phyloP scores from a whole-genome alignment of 2,888 invertebrate genomes.

The Romanomermis culicivorax region DNA sequence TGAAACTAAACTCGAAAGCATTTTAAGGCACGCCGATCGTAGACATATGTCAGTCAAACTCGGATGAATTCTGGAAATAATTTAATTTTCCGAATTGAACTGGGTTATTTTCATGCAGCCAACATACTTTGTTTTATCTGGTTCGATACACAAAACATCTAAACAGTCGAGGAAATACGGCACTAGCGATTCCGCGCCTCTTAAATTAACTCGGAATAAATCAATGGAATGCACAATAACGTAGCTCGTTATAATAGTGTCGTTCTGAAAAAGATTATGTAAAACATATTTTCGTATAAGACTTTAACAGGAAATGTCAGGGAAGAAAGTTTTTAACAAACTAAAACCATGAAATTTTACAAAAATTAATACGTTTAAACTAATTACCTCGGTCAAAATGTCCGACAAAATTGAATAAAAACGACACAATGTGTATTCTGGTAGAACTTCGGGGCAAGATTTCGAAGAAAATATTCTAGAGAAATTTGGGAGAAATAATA shows the following conservation, averaged over 20 bases:
- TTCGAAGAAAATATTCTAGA: neutral
- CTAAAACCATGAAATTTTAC: too few relatives aligned
- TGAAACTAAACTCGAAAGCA: constrained; percentile 67
- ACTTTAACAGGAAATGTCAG: neutral
- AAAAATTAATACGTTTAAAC: neutral
- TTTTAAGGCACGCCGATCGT: constrained; percentile 69
- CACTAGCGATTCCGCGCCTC: constrained; percentile 70
- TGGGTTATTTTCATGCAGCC: neutral
- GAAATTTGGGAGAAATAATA: too few relatives aligned
- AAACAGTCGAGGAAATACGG: constrained; percentile 71
- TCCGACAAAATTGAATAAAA: neutral
- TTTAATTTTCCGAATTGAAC: neutral
- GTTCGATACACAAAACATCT: constrained; percentile 65
- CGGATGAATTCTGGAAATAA: constrained; percentile 20
- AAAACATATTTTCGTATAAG: neutral
- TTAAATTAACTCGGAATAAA: constrained; percentile 68
- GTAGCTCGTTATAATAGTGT: constrained; percentile 23
- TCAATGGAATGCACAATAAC: constrained; percentile 35
- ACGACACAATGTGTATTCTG: neutral
- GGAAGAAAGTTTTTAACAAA: neutral
- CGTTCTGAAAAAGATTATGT: constrained; percentile 18
- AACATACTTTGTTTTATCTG: constrained; percentile 21
- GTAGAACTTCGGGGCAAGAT: neutral
- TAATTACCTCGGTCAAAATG: neutral
- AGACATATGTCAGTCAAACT: constrained; percentile 36